Evolutionary conservation across 2,797 vertebrate genomes (phyloP), one percentile per base, ranked within the genome.

Genomic region (Chelonia mydas): DNA sequence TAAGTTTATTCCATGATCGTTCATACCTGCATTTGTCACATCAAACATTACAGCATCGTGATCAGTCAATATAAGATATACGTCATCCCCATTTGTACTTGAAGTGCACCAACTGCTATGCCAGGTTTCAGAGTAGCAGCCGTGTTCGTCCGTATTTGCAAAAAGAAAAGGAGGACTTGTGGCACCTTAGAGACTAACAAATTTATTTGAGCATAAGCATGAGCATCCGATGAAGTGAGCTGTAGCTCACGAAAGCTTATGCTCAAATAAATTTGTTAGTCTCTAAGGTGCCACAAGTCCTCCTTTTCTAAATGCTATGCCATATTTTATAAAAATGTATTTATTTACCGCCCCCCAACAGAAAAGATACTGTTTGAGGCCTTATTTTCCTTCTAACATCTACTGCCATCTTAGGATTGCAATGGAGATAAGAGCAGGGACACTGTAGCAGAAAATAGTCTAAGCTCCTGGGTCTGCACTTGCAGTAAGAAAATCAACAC

Each of bases 1-100:
- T 98, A 45, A 97, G 90, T 83, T 98, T 98, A 87, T 98, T 97
- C 97, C 97, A 98, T 3, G 96, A 97, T 87, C 65, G 96, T 79
- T 98, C 97, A n/a, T 98, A 98, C 97, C 98, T 98, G 88, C 21
- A 25, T 8, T 33, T 25, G 61, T 93, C 28, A 19, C 65, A 76
- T 86, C 23, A 83, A 81, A 79, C 55, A 33, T 5, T 65, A 59
- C 41, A 31, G 0, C 0, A 50, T 54, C 68, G 0, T 1, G 15
- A 31, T 83, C 11, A 5, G 16, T 45, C 45, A 49, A 1, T 0
- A 2, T 25, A 3, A 0, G 19, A 41, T 45, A 27, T 37, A 45
- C 2, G 61, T 45, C 57, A 51, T 47, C n/a, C 54, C 47, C 3
- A 1, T 11, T 86, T 57, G 33, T 33, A 12, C n/a, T 16, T 31